Conservation (phyloP, 2,888 invertebrate genomes). For the Lasioglossum vierecki region DNA sequence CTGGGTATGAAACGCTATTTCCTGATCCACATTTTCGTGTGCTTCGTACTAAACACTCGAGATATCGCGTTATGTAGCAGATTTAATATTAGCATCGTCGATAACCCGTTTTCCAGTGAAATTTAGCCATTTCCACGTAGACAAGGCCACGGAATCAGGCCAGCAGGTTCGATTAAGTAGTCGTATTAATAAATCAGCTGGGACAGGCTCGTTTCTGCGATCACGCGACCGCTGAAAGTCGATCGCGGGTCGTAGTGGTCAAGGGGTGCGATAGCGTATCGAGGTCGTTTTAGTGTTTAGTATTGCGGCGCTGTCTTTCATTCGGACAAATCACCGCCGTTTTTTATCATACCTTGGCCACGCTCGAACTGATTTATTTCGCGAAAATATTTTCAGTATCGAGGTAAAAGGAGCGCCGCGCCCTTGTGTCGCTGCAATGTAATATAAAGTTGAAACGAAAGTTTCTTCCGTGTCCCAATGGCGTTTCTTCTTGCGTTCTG, state of each 20-base stretch:
- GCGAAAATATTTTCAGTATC: not conserved
- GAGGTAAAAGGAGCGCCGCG: not conserved
- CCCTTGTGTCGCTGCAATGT: not conserved
- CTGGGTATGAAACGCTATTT: not conserved
- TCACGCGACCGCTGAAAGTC: slow-evolving; percentile 54
- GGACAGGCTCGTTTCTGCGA: slow-evolving; percentile 36
- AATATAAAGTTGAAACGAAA: not conserved
- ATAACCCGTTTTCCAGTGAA: slow-evolving; percentile 6
- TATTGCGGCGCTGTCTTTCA: not conserved
- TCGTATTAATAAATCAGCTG: slow-evolving; percentile 59
- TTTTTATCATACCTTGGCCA: not conserved
- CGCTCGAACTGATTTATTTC: not conserved
- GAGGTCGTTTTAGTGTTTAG: not conserved
- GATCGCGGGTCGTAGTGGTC: slow-evolving; percentile 18
- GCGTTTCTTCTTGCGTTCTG: not conserved
- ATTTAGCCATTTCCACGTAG: slow-evolving; percentile 28
- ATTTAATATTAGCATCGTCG: slow-evolving; percentile 11
- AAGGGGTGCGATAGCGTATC: slow-evolving; percentile 11
- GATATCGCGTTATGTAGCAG: too few species aligned
- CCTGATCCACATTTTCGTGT: not conserved
- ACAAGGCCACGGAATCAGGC: slow-evolving; percentile 30
- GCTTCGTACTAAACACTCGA: not conserved
- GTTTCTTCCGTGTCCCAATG: not conserved
- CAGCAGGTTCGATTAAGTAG: slow-evolving; percentile 46
- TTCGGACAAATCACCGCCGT: not conserved